Conservation (phyloP, 2,888 invertebrate genomes). For the Lacanobia oleracea region DNA sequence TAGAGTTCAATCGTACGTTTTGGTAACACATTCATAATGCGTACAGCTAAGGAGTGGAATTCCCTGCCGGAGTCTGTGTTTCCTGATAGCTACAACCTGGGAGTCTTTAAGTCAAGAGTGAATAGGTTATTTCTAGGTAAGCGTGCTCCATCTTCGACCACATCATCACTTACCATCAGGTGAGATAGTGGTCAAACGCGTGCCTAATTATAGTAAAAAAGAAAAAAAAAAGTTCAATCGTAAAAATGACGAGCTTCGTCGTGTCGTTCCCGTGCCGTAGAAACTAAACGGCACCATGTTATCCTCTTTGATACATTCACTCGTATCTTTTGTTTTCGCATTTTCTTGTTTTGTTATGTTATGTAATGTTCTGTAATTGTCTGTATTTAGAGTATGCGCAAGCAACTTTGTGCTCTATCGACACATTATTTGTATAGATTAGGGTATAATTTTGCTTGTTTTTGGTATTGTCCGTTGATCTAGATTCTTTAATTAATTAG, state of each 20-base stretch:
- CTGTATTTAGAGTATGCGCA: conserved; percentile 51
- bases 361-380: conserved; percentile 71
- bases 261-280: conserved; percentile 59
- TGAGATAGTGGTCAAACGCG: too few relatives aligned
- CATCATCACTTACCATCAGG: too few relatives aligned
- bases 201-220: too few relatives aligned
- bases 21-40: too few relatives aligned
- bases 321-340: conserved; percentile 66
- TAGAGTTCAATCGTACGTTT: neutral
- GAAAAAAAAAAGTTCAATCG: too few relatives aligned
- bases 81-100: too few relatives aligned
- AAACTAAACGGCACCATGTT: conserved; percentile 47
- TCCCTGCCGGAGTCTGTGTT: too few relatives aligned
- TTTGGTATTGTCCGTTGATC: conserved; percentile 57
- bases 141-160: too few relatives aligned
- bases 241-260: too few relatives aligned
- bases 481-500: conserved; percentile 72
- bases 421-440: conserved; percentile 34
- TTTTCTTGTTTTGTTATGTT: conserved; percentile 71
- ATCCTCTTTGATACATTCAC: conserved; percentile 71
- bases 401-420: conserved; percentile 57
- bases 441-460: conserved; percentile 45
- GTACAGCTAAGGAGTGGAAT: too few relatives aligned
- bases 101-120: too few relatives aligned
- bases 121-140: too few relatives aligned